Conservation (phyloP, 2,797 vertebrate species). For the Macrochelys suwanniensis region DNA sequence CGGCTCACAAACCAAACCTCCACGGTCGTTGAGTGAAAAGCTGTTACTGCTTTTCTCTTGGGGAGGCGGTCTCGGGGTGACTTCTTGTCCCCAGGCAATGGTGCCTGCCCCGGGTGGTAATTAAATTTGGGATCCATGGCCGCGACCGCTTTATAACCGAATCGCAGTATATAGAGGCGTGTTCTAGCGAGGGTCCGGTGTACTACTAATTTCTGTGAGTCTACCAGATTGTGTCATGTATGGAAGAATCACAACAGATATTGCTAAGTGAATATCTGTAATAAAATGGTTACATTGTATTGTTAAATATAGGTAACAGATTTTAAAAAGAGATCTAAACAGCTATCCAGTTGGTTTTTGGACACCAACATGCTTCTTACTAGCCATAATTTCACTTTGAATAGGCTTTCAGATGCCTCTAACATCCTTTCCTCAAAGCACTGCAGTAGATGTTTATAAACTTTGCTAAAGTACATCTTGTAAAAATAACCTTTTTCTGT, state of each 20-base stretch:
- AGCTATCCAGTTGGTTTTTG: constrained; percentile 56
- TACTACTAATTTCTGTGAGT: not conserved
- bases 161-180: too few species aligned
- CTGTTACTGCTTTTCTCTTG: too few species aligned
- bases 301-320: not conserved
- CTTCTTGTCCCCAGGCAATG: too few species aligned
- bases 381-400: constrained; percentile 52
- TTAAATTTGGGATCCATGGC: too few species aligned
- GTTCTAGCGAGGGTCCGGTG: too few species aligned
- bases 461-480: constrained; percentile 43
- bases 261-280: constrained; percentile 14
- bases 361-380: constrained; percentile 18
- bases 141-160: too few species aligned
- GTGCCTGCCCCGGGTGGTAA: too few species aligned
- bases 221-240: not conserved
- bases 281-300: not conserved
- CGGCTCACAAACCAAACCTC: too few species aligned
- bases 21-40: too few species aligned
- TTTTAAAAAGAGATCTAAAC: constrained; percentile 39
- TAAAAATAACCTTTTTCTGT: constrained; percentile 20
- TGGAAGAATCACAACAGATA: not conserved
- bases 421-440: constrained; percentile 23
- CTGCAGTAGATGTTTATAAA: constrained; percentile 20
- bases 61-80: too few species aligned
- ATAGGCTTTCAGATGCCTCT: constrained; percentile 51